Evolutionary conservation across 1,140 invertebrate genomes (phyloP), one percentile per base, ranked within the genome.

Genomic region (Bombus waltoni): DNA sequence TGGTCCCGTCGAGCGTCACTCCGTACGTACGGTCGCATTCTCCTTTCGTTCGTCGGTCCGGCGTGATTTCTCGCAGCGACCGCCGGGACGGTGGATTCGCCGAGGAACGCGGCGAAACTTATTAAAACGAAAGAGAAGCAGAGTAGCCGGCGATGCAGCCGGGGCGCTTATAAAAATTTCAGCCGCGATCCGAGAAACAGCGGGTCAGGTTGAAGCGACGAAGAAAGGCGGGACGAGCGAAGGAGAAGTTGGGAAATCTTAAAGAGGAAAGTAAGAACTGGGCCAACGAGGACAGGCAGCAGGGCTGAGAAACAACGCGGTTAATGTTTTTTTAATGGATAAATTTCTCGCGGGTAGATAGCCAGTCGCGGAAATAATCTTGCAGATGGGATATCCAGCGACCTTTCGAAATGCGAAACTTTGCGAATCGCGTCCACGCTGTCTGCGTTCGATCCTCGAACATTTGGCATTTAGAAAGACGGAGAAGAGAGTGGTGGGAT

Each of bases 281-380:
- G 66, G 78, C 1, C 78, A 47, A 47, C n/a, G 32, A 40, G 65
- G 59, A 28, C 11, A 13, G 40, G 10, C 0, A 22, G 40, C 10
- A 15, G 15, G n/a, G 11, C 10, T 18, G 10, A 25, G 32, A 5
- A 59, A 65, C 28, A 62, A 77, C 53, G 57, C 18, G 53, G 38
- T 65, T 78, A 44, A 65, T 77, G 59, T 25, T 78, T 78, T 15
- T 65, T 78, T 65, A 32, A 62, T 62, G 75, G 75, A 62, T n/a
- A 77, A 62, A 59, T 65, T 22, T 65, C 35, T 35, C 28, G n/a
- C 25, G 13, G 25, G 1, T 8, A 0, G 28, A n/a, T 42, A 15
- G 8, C 35, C 53, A 18, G 28, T 5, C 13, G 3, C 15, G 47
- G 32, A 28, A 40, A 76, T n/a, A 35, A n/a, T 62, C 13, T 3